Evolutionary conservation across 2,888 invertebrate species (phyloP).

Genomic region (Andrena minutula): DNA sequence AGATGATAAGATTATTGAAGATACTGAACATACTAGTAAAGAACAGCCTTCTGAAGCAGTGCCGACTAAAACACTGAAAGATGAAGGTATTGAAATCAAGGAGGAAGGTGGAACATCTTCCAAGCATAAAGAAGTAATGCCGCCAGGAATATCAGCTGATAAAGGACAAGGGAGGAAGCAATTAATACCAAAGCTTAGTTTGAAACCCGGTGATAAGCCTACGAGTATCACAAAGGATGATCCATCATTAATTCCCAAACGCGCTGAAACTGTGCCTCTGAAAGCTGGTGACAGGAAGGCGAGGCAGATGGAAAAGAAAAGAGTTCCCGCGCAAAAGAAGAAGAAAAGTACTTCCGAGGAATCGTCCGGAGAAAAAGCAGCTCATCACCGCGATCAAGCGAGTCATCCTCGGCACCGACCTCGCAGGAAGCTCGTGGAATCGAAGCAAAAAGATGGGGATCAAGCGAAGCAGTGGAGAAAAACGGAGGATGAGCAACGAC

Average conservation of each 20-base stretch:
- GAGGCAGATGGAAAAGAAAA: constrained; percentile 33
- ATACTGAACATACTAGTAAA: not conserved
- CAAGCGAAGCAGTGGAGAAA: constrained; percentile 13
- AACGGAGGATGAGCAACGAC: constrained; percentile 31
- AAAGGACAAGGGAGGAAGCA: not conserved
- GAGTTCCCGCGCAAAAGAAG: not conserved
- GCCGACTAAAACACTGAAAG: not conserved
- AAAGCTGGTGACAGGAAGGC: constrained; percentile 12
- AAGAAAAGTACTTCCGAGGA: constrained; percentile 51
- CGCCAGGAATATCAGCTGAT: not conserved
- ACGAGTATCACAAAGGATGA: not conserved
- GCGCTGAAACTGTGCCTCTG: not conserved
- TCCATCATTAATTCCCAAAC: not conserved
- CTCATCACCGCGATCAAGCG: constrained; percentile 1
- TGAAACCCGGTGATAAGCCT: not conserved
- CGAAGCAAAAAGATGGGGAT: constrained; percentile 17
- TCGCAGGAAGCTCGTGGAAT: constrained; percentile 14
- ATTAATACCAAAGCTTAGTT: not conserved
- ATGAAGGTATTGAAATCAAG: not conserved
- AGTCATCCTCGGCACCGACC: constrained; percentile 30
- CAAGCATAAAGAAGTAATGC: not conserved
- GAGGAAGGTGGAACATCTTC: not conserved
- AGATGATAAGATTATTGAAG: constrained; percentile 7
- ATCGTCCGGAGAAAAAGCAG: constrained; percentile 41
- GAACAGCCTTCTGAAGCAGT: not conserved